Base-by-base conservation (phyloP, 2,888 invertebrate genomes). In the Trachelus iudaicus region DNA sequence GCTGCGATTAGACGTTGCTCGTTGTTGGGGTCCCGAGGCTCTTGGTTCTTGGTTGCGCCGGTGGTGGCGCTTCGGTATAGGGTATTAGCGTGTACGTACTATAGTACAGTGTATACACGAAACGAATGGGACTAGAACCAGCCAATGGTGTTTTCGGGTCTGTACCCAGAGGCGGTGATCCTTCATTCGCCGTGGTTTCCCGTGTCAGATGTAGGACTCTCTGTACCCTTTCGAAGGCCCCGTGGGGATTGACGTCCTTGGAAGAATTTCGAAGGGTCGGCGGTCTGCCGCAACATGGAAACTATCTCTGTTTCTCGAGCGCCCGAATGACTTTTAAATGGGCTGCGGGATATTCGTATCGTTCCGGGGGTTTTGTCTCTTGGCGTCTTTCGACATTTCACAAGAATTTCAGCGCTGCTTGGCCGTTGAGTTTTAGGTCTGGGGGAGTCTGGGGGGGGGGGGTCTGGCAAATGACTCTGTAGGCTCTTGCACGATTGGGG, bases 351-450 rank as follows among this genome's bases (percentile, higher is more conserved):
- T 33, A 30, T 33, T 30, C 69, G 30, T 30, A 33, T 30, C 13
- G 69, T 69, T 23, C 30, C 69, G 30, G 33, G 3, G 33, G 4
- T 69, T 40, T 69, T 15, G 40, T 40, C 40, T 40, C 40, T 76
- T 79, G 78, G 73, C 37, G 73, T 69, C 73, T 79, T 76, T 76
- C 73, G 76, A 73, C 76, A 76, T 76, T 73, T 73, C 78, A 69
- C 75, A 34, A 9, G 34, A 9, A 34, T 34, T 69, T 69, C 69
- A n/a, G 71, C 30, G 30, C 11, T 9, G 11, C 30, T 33, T 71
- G 71, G n/a, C 4, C 71, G 71, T 30, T 33, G 33, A 71, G 71
- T 71, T 33, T 71, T 4, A 15, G n/a, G 30, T 23, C 71, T n/a
- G n/a, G n/a, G n/a, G n/a, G n/a, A n/a, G n/a, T n/a, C n/a, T n/a